phyloP scores from a whole-genome alignment of 1,140 invertebrate genomes.

The Condylostylus longicornis region DNA sequence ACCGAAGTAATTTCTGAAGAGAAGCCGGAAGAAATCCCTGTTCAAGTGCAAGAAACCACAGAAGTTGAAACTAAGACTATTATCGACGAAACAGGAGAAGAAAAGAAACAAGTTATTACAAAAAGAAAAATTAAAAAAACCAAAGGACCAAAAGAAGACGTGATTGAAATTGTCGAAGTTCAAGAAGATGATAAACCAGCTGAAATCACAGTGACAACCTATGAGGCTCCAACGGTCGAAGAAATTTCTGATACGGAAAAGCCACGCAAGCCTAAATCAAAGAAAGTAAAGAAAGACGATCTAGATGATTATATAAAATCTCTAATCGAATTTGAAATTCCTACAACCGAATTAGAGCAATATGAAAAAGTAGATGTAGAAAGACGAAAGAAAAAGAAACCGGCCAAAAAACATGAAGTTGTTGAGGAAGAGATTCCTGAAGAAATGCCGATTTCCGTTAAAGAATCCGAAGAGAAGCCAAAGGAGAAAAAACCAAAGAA shows the following conservation, averaged over 20 bases:
- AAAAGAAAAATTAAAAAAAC: constrained; percentile 31
- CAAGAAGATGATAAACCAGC: constrained; percentile 30
- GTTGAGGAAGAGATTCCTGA: constrained; percentile 11
- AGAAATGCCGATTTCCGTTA: constrained; percentile 1
- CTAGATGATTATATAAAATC: constrained; percentile 27
- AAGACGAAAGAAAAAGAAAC: constrained; percentile 16
- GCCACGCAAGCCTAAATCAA: constrained; percentile 19
- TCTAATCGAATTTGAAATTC: constrained; percentile 25
- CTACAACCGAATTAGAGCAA: constrained; percentile 26
- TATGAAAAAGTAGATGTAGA: constrained; percentile 29
- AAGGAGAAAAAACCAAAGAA: constrained; percentile 14
- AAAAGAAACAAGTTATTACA: constrained; percentile 31
- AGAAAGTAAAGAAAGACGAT: constrained; percentile 23
- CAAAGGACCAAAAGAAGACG: constrained; percentile 24
- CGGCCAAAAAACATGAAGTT: constrained; percentile 9
- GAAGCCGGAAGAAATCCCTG: constrained; percentile 2
- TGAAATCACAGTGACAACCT: constrained; percentile 25
- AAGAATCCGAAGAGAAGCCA: constrained; percentile 15
- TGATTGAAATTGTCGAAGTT: constrained; percentile 30
- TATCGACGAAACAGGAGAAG: constrained; percentile 19
- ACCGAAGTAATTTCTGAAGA: constrained; percentile 16
- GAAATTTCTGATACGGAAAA: constrained; percentile 20
- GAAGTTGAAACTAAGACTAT: constrained; percentile 18
- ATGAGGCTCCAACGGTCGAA: constrained; percentile 10
- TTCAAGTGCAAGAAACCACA: constrained; percentile 8